These are phyloP conservation scores for Pecten maximus DNA, from an alignment of 2,888 invertebrate genomes.

Conservation along the genomic window DNA sequence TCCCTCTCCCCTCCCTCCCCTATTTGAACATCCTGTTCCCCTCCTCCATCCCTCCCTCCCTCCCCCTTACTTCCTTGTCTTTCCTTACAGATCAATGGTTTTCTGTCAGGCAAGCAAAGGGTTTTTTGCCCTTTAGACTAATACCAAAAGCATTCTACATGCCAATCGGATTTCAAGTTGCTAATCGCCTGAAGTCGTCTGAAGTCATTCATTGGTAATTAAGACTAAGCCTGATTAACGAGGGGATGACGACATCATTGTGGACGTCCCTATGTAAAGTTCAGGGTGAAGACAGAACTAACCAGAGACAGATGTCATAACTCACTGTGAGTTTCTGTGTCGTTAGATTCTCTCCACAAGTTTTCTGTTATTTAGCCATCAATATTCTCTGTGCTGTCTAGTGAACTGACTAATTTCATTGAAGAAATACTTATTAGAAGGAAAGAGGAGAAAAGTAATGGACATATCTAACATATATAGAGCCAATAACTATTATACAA, in stretches of 20 bases:
- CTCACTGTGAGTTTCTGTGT: background rate
- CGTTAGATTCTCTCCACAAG: background rate
- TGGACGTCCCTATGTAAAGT: background rate
- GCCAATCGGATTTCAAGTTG: background rate
- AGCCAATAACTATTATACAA: too few species aligned
- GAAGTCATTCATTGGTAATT: background rate
- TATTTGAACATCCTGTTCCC: background rate
- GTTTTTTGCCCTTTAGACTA: background rate
- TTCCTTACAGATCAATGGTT: background rate
- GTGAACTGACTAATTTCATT: too few species aligned
- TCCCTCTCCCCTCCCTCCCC: too few species aligned
- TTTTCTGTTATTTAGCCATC: background rate
- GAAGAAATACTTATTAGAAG: too few species aligned
- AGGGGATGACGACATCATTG: background rate
- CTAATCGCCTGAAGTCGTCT: background rate
- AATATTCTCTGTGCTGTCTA: too few species aligned
- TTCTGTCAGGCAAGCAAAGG: background rate
- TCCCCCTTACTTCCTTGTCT: background rate
- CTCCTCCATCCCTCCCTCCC: background rate
- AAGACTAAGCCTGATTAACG: constrained; percentile 16
- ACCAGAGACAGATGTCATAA: background rate
- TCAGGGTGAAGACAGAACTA: background rate
- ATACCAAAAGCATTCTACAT: background rate
- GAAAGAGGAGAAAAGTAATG: too few species aligned
- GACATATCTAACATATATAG: too few species aligned